Evolutionary conservation across 2,113 vertebrate genomes (phyloP), one percentile per base, ranked within the genome.

Genomic region (Spilogale gracilis): DNA sequence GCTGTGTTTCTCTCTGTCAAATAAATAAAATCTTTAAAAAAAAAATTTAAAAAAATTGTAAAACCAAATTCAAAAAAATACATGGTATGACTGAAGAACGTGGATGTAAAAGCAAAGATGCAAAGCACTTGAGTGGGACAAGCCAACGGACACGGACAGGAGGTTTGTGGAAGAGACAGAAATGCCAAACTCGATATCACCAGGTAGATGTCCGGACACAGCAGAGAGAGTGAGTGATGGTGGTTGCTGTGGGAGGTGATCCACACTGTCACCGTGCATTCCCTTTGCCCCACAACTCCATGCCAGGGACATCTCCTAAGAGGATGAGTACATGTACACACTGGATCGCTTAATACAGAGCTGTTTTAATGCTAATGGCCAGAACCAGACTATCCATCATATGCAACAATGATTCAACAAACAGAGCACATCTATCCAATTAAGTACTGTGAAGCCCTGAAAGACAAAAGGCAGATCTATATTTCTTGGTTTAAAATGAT

Each of bases 401-500:
- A 5, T 1, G 23, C 73, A 54, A n/a, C 5, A 38, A 50, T 0
- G n/a, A n/a, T 6, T n/a, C 69, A 43, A 21, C 43, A 81, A 43
- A 91, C 18, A 71, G 32, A 71, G 21, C 9, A 20, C 20, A 50
- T 25, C n/a, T 48, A 43, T 52, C 38, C 52, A 48, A 18, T 17
- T 45, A n/a, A 60, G 54, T 27, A 56, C 69, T 27, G 27, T 20
- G 69, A 84, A 65, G 23, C 32, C 43, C 43, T 13, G 21, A 63
- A 27, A 60, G 45, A 63, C 45, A 79, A 80, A 17, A 67, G 81
- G 54, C 2, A 32, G 25, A 27, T 38, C 7, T 25, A 11, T n/a
- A 88, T n/a, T 45, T 80, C 27, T 2, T 74, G 45, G 50, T 48
- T 81, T 92, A 63, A 96, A 82, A 38, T 54, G 56, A 73, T 11